Percentiles rank a stretch among this genome's conserved stretches.
Evolutionary conservation across 2,888 invertebrate species (phyloP).

Genomic region (Hermodice carunculata): DNA sequence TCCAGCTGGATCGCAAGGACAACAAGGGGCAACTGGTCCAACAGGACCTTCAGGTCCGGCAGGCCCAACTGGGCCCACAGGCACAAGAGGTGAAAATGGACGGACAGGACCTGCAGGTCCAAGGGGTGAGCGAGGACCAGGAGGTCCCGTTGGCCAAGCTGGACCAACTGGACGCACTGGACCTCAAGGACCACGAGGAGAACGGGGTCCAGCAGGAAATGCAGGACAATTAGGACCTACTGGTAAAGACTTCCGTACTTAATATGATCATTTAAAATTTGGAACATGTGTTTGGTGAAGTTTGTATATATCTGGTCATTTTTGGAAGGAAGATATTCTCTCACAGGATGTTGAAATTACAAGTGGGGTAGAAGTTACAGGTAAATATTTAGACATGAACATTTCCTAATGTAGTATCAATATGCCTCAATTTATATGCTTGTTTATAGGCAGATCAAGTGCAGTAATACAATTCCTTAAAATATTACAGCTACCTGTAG

Average conservation of each 20-base stretch:
- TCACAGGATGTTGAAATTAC: too few relatives aligned
- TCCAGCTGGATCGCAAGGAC: slow-evolving; percentile 23
- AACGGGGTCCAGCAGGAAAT: slow-evolving; percentile 7
- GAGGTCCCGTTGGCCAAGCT: slow-evolving; percentile 1
- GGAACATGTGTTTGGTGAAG: too few relatives aligned
- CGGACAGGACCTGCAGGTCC: neutral
- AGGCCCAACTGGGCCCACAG: neutral
- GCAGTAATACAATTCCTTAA: too few relatives aligned
- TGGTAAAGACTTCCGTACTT: neutral
- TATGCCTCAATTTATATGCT: too few relatives aligned
- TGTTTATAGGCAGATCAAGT: too few relatives aligned
- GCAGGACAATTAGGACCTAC: slow-evolving; percentile 4
- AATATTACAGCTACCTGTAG: too few relatives aligned
- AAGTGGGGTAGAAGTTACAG: too few relatives aligned
- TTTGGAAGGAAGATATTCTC: too few relatives aligned
- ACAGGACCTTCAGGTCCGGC: slow-evolving; percentile 15
- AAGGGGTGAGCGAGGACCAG: slow-evolving; percentile 3
- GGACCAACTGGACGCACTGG: slow-evolving; percentile 10
- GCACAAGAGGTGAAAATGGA: neutral
- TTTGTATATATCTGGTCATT: too few relatives aligned
- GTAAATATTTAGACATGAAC: too few relatives aligned
- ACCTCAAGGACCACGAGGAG: slow-evolving; percentile 7
- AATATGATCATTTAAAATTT: neutral
- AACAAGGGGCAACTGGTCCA: slow-evolving; percentile 20
- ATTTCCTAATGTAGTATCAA: too few relatives aligned